phyloP scores from a whole-genome alignment of 2,888 invertebrate genomes.

The Lepas anatifera region DNA sequence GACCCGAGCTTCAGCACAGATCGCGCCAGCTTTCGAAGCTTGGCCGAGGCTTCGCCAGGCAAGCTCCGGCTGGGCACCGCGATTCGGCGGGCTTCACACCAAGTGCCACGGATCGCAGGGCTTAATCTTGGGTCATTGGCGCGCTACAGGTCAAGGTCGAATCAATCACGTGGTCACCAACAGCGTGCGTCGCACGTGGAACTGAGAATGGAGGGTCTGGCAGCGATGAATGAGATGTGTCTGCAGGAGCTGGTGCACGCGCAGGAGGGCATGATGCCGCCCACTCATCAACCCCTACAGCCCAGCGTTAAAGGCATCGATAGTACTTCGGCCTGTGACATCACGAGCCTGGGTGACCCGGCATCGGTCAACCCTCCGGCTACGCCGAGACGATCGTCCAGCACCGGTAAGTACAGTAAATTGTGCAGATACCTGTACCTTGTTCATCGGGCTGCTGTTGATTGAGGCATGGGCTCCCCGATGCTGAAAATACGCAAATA shows the following conservation, averaged over 20 bases:
- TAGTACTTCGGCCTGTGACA: background rate
- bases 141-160: no score
- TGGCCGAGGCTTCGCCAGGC: background rate
- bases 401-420: background rate
- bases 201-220: background rate
- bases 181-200: no score
- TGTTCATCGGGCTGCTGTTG: no score
- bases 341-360: background rate
- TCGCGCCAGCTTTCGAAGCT: background rate
- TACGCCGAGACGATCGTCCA: background rate
- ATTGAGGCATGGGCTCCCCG: no score
- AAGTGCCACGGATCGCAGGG: no score
- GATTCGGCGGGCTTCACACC: no score
- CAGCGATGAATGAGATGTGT: slow-evolving; percentile 12
- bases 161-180: no score
- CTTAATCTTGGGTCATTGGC: no score
- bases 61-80: background rate
- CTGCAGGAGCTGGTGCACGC: slow-evolving; percentile 12
- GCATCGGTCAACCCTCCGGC: background rate
- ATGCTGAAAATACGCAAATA: no score
- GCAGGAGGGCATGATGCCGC: slow-evolving; percentile 2
- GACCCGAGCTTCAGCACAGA: background rate
- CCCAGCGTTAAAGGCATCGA: background rate
- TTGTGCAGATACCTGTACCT: no score
- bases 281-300: background rate